These are phyloP conservation scores for Heliconius erato DNA, from an alignment of 2,888 invertebrate genomes.

Conservation along the genomic window DNA sequence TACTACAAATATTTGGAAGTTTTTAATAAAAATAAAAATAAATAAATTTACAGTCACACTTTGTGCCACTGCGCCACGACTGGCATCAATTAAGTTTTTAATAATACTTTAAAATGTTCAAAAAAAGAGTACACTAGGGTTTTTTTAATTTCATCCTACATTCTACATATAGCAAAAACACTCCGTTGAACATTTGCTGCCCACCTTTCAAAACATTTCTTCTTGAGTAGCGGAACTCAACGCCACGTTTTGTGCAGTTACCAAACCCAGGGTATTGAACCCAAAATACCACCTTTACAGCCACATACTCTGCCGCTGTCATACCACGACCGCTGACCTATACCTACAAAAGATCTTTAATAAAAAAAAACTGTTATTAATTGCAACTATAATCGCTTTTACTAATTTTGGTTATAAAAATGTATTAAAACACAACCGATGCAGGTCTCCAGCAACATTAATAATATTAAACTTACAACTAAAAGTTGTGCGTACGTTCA, in stretches of 20 bases:
- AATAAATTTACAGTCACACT: no score
- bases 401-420: not conserved
- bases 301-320: not conserved
- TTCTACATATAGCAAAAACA: not conserved
- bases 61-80: no score
- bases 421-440: not conserved
- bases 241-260: not conserved
- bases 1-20: no score
- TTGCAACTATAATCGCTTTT: not conserved
- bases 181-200: not conserved
- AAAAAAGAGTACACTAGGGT: no score
- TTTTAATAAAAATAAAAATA: no score
- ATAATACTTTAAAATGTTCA: no score
- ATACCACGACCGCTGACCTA: no score
- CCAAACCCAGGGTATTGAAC: not conserved
- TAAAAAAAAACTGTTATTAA: not conserved
- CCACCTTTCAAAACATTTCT: not conserved
- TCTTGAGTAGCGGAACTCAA: no score
- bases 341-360: no score
- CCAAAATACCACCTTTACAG: not conserved
- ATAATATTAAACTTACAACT: slow-evolving; percentile 1
- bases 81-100: no score
- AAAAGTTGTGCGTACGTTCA: slow-evolving; percentile 2
- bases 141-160: not conserved
- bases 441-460: slow-evolving; percentile 7